phyloP scores from a whole-genome alignment of 2,113 vertebrate genomes.

The Brevimyrus niger region DNA sequence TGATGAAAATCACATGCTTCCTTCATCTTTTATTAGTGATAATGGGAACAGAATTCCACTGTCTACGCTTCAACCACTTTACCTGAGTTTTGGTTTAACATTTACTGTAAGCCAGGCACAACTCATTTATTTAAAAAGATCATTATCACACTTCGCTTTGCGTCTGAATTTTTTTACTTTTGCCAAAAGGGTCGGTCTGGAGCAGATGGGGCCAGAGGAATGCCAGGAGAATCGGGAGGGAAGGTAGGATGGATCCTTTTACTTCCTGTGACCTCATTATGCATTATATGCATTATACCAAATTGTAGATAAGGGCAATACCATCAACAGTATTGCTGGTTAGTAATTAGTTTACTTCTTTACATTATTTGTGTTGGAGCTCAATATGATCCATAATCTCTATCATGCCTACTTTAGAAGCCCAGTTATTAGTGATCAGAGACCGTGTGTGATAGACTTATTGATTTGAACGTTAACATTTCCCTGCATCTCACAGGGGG shows the following conservation, averaged over 20 bases:
- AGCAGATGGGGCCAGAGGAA: constrained; percentile 86
- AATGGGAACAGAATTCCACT: neutral
- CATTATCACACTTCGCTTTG: neutral
- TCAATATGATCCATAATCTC: neutral
- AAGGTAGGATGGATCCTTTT: constrained; percentile 63
- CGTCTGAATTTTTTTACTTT: constrained; percentile 2
- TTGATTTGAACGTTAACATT: neutral
- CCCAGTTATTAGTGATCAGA: neutral
- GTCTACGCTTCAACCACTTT: neutral
- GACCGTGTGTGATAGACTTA: neutral
- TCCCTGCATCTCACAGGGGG: constrained; percentile 66
- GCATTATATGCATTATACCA: neutral
- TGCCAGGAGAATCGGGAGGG: constrained; percentile 82
- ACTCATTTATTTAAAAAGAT: neutral
- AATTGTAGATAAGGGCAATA: neutral
- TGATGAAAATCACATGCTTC: neutral
- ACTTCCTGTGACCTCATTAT: neutral
- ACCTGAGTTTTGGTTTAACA: neutral
- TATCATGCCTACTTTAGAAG: neutral
- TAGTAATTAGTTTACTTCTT: neutral
- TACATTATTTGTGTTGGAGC: neutral
- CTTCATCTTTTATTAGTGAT: neutral
- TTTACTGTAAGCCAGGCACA: neutral
- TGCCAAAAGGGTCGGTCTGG: constrained; percentile 79
- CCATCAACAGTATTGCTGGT: neutral